Conservation (phyloP, 2,797 vertebrate genomes). For the Molossus alvarezi region DNA sequence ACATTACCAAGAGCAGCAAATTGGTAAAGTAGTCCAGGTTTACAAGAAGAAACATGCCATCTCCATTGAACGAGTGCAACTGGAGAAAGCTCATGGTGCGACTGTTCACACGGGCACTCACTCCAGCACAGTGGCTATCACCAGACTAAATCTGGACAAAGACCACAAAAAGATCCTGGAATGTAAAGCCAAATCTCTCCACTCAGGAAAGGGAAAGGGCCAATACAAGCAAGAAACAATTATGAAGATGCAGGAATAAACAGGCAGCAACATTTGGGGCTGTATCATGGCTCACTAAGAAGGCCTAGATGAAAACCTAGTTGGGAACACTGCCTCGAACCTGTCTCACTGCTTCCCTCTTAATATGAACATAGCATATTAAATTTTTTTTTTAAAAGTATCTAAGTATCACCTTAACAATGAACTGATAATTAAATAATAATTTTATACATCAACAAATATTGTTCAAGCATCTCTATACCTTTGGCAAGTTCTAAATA, state of each 20-base stretch:
- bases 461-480: background rate
- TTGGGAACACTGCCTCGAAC: background rate
- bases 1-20: no score
- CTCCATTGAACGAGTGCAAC: no score
- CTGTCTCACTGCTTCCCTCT: background rate
- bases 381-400: background rate
- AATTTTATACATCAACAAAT: background rate
- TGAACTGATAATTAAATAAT: slow-evolving; percentile 25
- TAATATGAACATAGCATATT: no score
- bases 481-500: background rate
- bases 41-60: no score
- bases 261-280: background rate
- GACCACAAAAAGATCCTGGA: slow-evolving; percentile 95
- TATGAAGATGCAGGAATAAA: slow-evolving; percentile 98
- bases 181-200: slow-evolving; percentile 98
- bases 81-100: no score
- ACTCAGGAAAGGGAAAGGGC: slow-evolving; percentile 98
- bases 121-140: no score
- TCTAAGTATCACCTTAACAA: background rate
- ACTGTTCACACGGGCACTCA: no score
- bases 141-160: no score
- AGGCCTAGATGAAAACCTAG: background rate
- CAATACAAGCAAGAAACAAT: slow-evolving; percentile 99
- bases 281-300: background rate
- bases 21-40: no score